Evolutionary conservation across 2,888 invertebrate genomes (phyloP), one percentile per base, ranked within the genome.

Genomic region (Alcis repandata): DNA sequence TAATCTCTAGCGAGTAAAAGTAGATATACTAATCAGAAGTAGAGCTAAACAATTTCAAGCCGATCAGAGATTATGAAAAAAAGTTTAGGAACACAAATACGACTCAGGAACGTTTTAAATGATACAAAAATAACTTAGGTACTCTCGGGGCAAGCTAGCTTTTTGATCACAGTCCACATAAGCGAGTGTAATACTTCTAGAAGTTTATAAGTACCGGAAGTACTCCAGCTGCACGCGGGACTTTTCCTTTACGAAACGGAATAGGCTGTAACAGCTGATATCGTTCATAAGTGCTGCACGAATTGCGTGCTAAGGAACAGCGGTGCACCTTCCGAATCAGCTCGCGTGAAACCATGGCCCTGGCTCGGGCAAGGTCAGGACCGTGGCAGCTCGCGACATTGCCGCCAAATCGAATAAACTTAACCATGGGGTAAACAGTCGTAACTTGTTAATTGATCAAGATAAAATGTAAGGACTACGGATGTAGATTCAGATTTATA

Each of bases 331-430:
- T 78, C 76, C 77, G 73, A 84, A 86, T 85, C 22, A 22, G 22
- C 72, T 75, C 74, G 82, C 83, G 80, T 86, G 85, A 73, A 80
- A 82, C 80, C 85, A 71, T 85, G 87, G 83, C 84, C 87, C 75
- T 79, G 71, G 65, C 54, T 68, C 68, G 33, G 38, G 59, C 64
- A 91, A 90, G 90, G 89, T 85, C 88, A 81, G 68, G 75, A 57
- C 78, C 84, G 88, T 86, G 87, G 86, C 87, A 87, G 83, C 74
- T 85, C 70, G 88, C 80, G 87, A 87, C 73, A 76, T 79, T 73
- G 80, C 83, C 79, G 72, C 73, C 63, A 71, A 51, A 62, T 69
- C 63, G 60, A 70, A 70, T 65, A 54, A 59, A 60, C 56, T 52
- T 48, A 51, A 27, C 52, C 8, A 36, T 40, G 32, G 41, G 36